Percentiles rank a stretch among this genome's conserved stretches.
Evolutionary conservation across 1,140 invertebrate genomes (phyloP).

Genomic region (Tetragnatha versicolor): DNA sequence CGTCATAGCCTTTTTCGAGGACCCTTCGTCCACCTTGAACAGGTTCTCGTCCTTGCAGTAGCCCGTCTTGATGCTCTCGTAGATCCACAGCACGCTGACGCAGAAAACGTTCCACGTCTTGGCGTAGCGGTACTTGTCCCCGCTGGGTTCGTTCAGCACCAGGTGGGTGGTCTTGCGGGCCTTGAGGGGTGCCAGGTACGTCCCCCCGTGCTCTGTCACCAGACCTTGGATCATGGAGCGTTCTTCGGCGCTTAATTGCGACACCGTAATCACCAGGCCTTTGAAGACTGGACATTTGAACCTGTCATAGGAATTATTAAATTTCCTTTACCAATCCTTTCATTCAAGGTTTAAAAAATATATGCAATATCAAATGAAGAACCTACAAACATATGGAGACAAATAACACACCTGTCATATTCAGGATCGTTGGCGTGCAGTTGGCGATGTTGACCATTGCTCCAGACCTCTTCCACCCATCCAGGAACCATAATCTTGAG

Average conservation of each 20-base stretch:
- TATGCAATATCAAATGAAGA: too few species aligned
- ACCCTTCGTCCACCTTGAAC: slow-evolving; percentile 65
- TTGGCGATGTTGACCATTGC: slow-evolving; percentile 68
- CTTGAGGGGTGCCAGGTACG: slow-evolving; percentile 67
- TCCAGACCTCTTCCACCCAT: slow-evolving; percentile 84
- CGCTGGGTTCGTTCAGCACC: slow-evolving; percentile 69
- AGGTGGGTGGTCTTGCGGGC: slow-evolving; percentile 68
- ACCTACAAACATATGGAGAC: too few species aligned
- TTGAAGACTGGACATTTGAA: slow-evolving; percentile 80
- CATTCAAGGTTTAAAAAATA: too few species aligned
- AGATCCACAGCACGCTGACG: slow-evolving; percentile 78
- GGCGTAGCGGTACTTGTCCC: slow-evolving; percentile 83
- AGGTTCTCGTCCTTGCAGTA: slow-evolving; percentile 74
- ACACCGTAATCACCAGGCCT: slow-evolving; percentile 79
- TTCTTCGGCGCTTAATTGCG: slow-evolving; percentile 73
- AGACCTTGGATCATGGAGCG: slow-evolving; percentile 76
- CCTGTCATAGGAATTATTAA: slow-evolving; percentile 70
- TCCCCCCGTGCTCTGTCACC: slow-evolving; percentile 75
- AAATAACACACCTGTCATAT: too few species aligned
- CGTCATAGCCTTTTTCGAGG: background rate
- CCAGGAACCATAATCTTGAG: slow-evolving; percentile 78
- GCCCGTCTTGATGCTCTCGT: slow-evolving; percentile 76
- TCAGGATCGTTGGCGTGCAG: slow-evolving; percentile 73
- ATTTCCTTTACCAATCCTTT: too few species aligned
- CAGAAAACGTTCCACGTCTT: slow-evolving; percentile 77